A percentile compares a stretch with the other conserved stretches of the same genome.
Conservation (phyloP, 2,797 vertebrate genomes). For the Rhodeus uyekii region DNA sequence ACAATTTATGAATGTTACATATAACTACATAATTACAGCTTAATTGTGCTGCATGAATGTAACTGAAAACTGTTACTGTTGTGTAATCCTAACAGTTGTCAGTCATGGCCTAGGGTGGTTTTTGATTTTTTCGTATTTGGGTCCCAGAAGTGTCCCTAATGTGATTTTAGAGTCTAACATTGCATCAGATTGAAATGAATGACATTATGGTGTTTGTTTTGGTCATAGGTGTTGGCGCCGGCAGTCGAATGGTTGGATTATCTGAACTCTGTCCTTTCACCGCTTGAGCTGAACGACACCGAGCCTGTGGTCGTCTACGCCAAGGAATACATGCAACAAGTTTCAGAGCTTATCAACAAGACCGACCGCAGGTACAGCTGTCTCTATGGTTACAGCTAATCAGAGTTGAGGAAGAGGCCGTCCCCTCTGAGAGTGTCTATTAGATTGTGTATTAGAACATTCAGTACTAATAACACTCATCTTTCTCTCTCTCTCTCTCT, state of each 20-base stretch:
- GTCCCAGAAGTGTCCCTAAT: neutral
- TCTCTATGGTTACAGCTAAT: neutral
- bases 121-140: neutral
- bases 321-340: constrained; percentile 88
- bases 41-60: neutral
- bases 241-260: constrained; percentile 93
- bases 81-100: neutral
- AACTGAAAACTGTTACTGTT: neutral
- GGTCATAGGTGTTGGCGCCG: constrained; percentile 81
- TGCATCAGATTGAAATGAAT: neutral
- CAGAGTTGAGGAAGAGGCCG: neutral
- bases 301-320: constrained; percentile 93
- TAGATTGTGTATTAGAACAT: constrained; percentile 28
- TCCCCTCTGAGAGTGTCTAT: neutral
- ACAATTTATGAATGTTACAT: too few relatives aligned
- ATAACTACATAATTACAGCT: too few relatives aligned
- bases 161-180: neutral
- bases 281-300: constrained; percentile 85
- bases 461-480: neutral
- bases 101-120: neutral
- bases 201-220: neutral
- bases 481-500: neutral
- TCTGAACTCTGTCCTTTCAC: constrained; percentile 84
- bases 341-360: constrained; percentile 93
- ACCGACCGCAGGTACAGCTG: constrained; percentile 83